These are phyloP conservation scores for Ptychadena robeensis DNA, from an alignment of 2,797 vertebrate species.

Conservation along the genomic window DNA sequence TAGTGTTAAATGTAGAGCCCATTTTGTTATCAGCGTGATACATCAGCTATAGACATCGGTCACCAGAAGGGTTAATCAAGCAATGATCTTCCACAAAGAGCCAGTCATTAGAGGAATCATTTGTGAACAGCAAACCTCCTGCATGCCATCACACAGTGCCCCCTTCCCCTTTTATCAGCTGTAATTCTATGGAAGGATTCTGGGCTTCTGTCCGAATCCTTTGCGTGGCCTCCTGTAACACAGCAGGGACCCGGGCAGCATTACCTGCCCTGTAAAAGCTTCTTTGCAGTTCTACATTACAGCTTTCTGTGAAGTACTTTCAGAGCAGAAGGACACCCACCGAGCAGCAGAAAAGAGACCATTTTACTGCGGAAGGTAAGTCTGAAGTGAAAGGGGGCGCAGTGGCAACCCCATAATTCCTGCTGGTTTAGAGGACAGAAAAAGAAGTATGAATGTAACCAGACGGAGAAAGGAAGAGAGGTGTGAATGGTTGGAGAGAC, in stretches of 20 bases:
- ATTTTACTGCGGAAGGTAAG: slow-evolving; percentile 32
- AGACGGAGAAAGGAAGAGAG: background rate
- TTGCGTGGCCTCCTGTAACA: slow-evolving; percentile 46
- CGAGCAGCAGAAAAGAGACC: slow-evolving; percentile 52
- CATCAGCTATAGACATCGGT: slow-evolving; percentile 16
- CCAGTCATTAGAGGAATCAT: slow-evolving; percentile 40
- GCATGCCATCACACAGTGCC: slow-evolving; percentile 35
- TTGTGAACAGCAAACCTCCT: slow-evolving; percentile 46
- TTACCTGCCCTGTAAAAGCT: slow-evolving; percentile 59
- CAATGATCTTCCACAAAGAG: slow-evolving; percentile 39
- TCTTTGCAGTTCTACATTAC: slow-evolving; percentile 51
- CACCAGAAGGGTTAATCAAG: slow-evolving; percentile 50
- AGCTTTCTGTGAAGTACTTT: slow-evolving; percentile 58
- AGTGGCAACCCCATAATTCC: slow-evolving; percentile 32
- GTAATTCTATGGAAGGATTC: slow-evolving; percentile 45
- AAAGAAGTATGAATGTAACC: slow-evolving; percentile 2
- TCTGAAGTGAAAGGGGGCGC: slow-evolving; percentile 34
- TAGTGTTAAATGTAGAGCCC: background rate
- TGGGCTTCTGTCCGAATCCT: slow-evolving; percentile 51
- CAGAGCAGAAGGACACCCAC: slow-evolving; percentile 44
- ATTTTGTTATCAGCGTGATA: background rate
- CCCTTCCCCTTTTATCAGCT: slow-evolving; percentile 12
- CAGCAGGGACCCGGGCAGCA: slow-evolving; percentile 34
- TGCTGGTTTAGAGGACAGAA: slow-evolving; percentile 51
- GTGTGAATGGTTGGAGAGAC: slow-evolving; percentile 23